These are phyloP conservation scores for Camelus bactrianus DNA, from an alignment of 2,113 vertebrate genomes.

Conservation along the genomic window DNA sequence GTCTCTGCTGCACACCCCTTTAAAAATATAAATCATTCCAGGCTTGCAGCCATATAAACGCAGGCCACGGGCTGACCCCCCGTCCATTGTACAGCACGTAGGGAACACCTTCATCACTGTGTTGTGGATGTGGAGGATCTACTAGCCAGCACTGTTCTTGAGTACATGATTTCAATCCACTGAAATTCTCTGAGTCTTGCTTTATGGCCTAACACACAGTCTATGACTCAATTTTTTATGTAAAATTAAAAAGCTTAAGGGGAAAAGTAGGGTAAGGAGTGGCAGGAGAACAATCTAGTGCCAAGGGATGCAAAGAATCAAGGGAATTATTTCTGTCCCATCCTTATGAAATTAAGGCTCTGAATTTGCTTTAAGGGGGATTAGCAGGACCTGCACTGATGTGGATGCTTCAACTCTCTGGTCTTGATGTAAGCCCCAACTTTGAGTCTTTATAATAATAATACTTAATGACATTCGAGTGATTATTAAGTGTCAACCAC, in stretches of 20 bases:
- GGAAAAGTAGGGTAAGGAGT: neutral
- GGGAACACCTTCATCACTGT: neutral
- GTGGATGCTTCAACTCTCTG: neutral
- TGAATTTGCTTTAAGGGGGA: neutral
- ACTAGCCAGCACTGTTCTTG: too few relatives aligned
- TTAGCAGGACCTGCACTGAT: neutral
- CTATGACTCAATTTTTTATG: neutral
- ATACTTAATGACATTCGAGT: neutral
- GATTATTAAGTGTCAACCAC: neutral
- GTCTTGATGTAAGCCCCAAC: neutral
- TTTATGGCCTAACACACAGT: neutral
- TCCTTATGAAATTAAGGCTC: neutral
- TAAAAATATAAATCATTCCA: neutral
- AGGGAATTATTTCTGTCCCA: neutral
- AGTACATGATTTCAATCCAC: neutral
- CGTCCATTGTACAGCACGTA: too few relatives aligned
- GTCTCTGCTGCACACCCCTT: neutral
- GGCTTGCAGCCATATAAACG: neutral
- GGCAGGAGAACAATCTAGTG: neutral
- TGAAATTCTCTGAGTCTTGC: neutral
- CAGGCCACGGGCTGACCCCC: neutral
- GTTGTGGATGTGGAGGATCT: neutral
- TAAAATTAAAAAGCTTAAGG: neutral
- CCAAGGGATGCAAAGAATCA: neutral
- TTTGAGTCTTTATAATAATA: neutral